Conservation (phyloP, 2,797 vertebrate species). For the Hirundo rustica region DNA sequence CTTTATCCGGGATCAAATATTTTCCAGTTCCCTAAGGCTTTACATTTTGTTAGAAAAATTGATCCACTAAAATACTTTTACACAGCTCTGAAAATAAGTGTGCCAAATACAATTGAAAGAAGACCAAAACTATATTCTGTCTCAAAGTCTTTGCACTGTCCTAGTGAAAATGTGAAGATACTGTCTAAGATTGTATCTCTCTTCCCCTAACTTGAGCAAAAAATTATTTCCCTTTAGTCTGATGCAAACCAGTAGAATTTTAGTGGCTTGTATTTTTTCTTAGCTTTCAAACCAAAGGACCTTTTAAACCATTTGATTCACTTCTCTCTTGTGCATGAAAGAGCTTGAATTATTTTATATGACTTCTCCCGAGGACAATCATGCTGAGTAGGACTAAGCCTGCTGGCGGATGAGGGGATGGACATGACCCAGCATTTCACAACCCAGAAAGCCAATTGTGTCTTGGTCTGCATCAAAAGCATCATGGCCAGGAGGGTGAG, state of each 20-base stretch:
- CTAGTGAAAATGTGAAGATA: not conserved
- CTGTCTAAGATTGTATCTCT: not conserved
- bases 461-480: not conserved
- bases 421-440: not conserved
- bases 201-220: not conserved
- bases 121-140: not conserved
- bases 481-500: accelerated
- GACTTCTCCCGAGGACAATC: not conserved
- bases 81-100: not conserved
- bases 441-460: accelerated
- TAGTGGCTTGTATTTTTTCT: not conserved
- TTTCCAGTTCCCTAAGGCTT: not conserved
- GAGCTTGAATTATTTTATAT: not conserved
- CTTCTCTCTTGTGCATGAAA: not conserved
- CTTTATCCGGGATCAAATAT: not conserved
- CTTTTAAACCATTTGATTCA: not conserved
- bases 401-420: not conserved
- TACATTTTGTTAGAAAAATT: not conserved
- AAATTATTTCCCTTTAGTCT: not conserved
- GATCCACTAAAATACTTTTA: not conserved
- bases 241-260: not conserved
- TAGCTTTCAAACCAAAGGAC: not conserved
- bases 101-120: not conserved
- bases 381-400: not conserved
- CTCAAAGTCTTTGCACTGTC: not conserved